Conservation (phyloP, 30 jellyfish, hydroid and myxozoan genomes). For the Chironex yamaguchii region DNA sequence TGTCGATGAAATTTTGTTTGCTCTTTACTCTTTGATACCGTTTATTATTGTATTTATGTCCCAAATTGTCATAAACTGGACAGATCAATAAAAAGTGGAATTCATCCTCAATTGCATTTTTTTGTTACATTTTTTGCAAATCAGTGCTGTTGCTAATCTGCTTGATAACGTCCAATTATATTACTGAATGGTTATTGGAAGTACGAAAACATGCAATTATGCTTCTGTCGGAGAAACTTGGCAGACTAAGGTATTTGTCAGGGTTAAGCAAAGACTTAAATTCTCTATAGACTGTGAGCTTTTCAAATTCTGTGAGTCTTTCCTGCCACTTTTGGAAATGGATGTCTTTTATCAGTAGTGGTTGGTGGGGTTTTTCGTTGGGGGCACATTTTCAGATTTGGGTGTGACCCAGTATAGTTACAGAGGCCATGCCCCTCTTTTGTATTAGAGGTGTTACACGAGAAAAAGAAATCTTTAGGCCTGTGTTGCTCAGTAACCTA, state of each 20-base stretch:
- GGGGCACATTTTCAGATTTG: too few species aligned
- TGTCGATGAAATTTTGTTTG: background rate
- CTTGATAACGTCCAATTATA: background rate
- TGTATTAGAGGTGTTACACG: too few species aligned
- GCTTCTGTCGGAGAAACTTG: background rate
- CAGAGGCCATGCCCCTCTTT: too few species aligned
- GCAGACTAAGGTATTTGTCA: too few species aligned
- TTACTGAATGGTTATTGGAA: constrained; percentile 1
- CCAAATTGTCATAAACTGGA: background rate
- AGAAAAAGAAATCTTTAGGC: too few species aligned
- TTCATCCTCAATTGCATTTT: constrained; percentile 15
- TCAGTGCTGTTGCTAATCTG: constrained; percentile 1
- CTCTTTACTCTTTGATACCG: background rate
- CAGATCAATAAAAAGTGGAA: background rate
- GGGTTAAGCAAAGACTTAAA: too few species aligned
- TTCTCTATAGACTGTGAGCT: too few species aligned
- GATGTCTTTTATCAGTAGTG: background rate
- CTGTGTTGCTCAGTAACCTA: too few species aligned
- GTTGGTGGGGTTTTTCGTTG: too few species aligned
- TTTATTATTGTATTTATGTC: background rate
- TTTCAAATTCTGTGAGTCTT: background rate
- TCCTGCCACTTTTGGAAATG: constrained; percentile 1
- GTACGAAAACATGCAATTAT: background rate
- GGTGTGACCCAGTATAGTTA: too few species aligned
- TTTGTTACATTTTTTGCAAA: background rate